Base-by-base conservation (phyloP, 2,113 vertebrate genomes). In the Alectura lathami region DNA sequence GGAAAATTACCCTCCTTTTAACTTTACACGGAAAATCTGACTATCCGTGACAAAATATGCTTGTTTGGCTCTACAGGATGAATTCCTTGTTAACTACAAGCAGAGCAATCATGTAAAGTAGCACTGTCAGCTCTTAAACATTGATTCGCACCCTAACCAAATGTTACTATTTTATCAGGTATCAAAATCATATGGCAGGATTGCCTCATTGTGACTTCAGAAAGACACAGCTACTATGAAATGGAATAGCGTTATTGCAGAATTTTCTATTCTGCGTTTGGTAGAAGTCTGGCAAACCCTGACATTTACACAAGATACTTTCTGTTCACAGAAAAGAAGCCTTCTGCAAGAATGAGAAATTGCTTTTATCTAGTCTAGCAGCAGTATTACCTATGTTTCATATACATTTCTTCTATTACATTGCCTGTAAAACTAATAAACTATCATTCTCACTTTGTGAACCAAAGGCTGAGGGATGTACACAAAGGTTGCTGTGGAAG, bases 41-140 rank as follows among this genome's bases (percentile, higher is more conserved):
- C 96, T 85, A 92, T 91, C 93, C 91, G 68, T 0, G 68, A 51
- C 76, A 92, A 91, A 96, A 96, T 88, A 73, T 80, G 95, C 76
- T 75, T 94, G 93, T 85, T 87, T 68, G 87, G 94, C 91, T 70
- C 80, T 96, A 90, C 68, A 34, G 85, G 43, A 79, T 93, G 64
- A 79, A 91, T 64, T 64, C 51, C 62, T 66, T 94, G 34, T 68
- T 77, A 94, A 94, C 76, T 78, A 77, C 91, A 96, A 95, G 91
- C 43, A 94, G 64, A 93, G 80, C 32, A 93, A 80, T 78, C 83
- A 97, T 69, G 95, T 92, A 81, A 95, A 94, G 38, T 30, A 75
- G 60, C 77, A 60, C 78, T 89, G 73, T 75, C 27, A 62, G 94
- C 78, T 64, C 68, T 40, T 91, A 89, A 94, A 96, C 87, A 30